Conservation (phyloP, 2,113 vertebrate species). For the Microtus ochrogaster region DNA sequence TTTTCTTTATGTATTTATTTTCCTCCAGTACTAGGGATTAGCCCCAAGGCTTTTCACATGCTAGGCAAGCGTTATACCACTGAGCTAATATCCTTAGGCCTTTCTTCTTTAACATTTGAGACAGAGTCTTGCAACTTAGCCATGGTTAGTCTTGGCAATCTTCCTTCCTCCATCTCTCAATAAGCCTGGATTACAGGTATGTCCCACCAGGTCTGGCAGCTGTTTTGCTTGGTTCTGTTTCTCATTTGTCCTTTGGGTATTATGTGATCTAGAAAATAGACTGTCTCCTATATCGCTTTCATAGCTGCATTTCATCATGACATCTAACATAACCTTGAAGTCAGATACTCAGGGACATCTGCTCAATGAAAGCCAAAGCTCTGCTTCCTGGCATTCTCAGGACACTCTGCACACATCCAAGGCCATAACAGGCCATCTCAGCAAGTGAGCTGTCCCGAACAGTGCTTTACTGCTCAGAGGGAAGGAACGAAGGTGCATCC, state of each 20-base stretch:
- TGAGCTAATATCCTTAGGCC: not conserved
- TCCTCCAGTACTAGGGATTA: not conserved
- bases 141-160: not conserved
- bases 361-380: not conserved
- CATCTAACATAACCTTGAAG: not conserved
- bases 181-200: not conserved
- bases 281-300: fast-evolving
- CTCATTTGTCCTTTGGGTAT: fast-evolving
- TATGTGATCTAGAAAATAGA: too few relatives aligned
- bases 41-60: not conserved
- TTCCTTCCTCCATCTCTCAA: not conserved
- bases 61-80: not conserved
- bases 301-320: not conserved
- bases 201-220: not conserved
- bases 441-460: not conserved
- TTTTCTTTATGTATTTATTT: not conserved
- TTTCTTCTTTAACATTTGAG: not conserved
- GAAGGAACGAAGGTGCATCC: not conserved
- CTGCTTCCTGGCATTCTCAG: not conserved
- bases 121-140: not conserved
- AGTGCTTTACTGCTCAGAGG: not conserved
- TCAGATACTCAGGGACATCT: not conserved
- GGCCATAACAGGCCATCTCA: not conserved
- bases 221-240: not conserved
- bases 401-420: not conserved